Evolutionary conservation across 2,888 invertebrate species (phyloP).

Genomic region (Taenaris catops): DNA sequence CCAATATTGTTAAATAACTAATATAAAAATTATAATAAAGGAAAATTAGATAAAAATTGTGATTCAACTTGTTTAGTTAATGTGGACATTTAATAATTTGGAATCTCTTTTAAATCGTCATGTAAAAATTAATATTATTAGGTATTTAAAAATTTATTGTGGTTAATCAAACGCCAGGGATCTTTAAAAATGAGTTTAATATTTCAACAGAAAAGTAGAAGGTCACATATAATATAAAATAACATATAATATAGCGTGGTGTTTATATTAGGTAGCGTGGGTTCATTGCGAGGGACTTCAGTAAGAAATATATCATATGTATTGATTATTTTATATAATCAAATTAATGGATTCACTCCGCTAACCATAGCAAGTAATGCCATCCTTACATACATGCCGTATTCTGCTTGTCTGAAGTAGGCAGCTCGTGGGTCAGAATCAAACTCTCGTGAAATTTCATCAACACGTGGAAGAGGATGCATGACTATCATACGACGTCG

Average conservation of each 20-base stretch:
- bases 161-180: conserved; percentile 4
- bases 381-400: conserved; percentile 99
- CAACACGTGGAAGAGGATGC: conserved; percentile 97
- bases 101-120: conserved; percentile 21
- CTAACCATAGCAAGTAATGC: conserved; percentile 95
- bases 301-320: no score
- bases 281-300: no score
- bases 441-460: conserved; percentile 96
- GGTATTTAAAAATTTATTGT: conserved; percentile 2
- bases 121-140: conserved; percentile 12
- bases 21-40: no score
- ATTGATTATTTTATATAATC: neutral
- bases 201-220: no score
- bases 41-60: no score
- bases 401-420: conserved; percentile 98
- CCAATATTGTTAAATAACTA: no score
- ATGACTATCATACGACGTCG: conserved; percentile 97
- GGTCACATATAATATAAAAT: no score
- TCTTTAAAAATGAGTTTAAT: conserved; percentile 4
- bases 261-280: no score
- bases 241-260: no score
- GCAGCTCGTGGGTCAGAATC: conserved; percentile 98
- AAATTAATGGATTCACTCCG: conserved; percentile 74
- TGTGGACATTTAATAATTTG: conserved; percentile 9
- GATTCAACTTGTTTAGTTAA: no score